A percentile compares a stretch with the other conserved stretches of the same genome.
Conservation (phyloP, 2,113 vertebrate genomes). For the Microcebus ravelobensis region DNA sequence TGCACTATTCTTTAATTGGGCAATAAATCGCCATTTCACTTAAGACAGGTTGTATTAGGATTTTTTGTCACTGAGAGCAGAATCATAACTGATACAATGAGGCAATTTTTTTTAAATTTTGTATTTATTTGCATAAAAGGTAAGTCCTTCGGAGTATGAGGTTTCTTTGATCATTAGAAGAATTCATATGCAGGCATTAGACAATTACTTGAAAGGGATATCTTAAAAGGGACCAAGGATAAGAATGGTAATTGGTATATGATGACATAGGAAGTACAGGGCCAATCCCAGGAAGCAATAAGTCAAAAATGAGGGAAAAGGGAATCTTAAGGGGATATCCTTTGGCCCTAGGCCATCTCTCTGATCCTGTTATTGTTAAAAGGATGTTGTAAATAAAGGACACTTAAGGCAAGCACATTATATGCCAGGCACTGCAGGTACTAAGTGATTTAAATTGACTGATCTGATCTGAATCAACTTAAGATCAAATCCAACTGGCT, state of each 20-base stretch:
- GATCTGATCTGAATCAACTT: slow-evolving; percentile 43
- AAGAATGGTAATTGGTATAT: not conserved
- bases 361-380: not conserved
- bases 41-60: not conserved
- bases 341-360: not conserved
- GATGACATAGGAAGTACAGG: not conserved
- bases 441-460: slow-evolving; percentile 34
- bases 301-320: not conserved
- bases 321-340: not conserved
- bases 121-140: not conserved
- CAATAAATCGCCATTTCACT: slow-evolving; percentile 44
- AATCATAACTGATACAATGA: not conserved
- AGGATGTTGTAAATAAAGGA: slow-evolving; percentile 57
- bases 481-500: slow-evolving; percentile 30
- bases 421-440: not conserved
- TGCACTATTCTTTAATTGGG: slow-evolving; percentile 3
- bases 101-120: not conserved
- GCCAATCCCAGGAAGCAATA: not conserved
- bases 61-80: slow-evolving; percentile 28
- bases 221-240: not conserved
- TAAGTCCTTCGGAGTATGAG: not conserved
- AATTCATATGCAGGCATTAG: not conserved
- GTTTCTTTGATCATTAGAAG: not conserved
- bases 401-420: not conserved
- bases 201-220: not conserved